Evolutionary conservation across 2,113 vertebrate genomes (phyloP).

Genomic region (Jacana jacana): DNA sequence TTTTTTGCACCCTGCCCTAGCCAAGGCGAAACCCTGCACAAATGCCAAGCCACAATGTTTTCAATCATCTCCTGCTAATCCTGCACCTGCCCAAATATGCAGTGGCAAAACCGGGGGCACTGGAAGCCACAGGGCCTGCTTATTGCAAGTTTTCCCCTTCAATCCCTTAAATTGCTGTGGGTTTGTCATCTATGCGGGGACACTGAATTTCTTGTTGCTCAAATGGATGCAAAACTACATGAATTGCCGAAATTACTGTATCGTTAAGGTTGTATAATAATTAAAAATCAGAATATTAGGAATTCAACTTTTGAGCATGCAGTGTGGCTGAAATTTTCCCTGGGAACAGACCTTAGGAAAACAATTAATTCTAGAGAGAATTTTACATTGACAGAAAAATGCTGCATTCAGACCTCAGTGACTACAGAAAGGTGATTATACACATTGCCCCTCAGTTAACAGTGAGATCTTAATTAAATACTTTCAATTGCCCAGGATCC

Average conservation of each 20-base stretch:
- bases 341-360: not conserved
- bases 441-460: not conserved
- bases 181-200: not conserved
- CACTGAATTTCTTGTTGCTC: not conserved
- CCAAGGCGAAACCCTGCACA: not conserved
- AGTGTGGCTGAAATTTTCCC: not conserved
- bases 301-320: not conserved
- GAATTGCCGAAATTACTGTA: not conserved
- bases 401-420: not conserved
- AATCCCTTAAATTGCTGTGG: not conserved
- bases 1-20: not conserved
- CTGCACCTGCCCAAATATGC: not conserved
- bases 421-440: not conserved
- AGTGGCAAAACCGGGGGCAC: not conserved
- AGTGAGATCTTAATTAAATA: not conserved
- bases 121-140: not conserved
- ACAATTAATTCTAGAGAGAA: rapidly evolving
- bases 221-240: not conserved
- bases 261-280: not conserved
- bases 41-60: not conserved
- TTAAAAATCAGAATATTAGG: not conserved
- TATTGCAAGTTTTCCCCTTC: not conserved
- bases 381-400: not conserved
- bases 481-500: not conserved
- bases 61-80: not conserved